Base-by-base conservation (phyloP, 35 echinoderm and acorn worm species). In the Diadema setosum region DNA sequence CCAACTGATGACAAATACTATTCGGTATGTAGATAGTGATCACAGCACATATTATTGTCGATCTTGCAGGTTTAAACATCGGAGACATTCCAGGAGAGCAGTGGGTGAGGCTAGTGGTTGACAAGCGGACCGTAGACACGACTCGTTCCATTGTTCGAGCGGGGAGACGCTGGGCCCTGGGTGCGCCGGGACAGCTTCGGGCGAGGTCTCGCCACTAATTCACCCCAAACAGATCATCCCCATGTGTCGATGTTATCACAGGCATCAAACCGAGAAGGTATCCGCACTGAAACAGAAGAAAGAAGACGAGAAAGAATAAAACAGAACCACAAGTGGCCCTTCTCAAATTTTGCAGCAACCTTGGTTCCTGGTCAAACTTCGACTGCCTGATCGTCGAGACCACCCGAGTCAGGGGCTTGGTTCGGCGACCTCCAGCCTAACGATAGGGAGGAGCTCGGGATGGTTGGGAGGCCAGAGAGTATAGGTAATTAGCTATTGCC, bases 281-380 rank as follows among this genome's bases (percentile, higher is more conserved):
- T 78, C 73, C 44, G n/a, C n/a, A n/a, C n/a, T 42, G 73, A 78
- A 78, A 78, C 73, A 78, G 44, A 78, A 78, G n/a, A n/a, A n/a
- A n/a, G n/a, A n/a, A n/a, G n/a, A n/a, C n/a, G n/a, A n/a, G n/a
- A n/a, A n/a, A n/a, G n/a, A n/a, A n/a, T n/a, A n/a, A n/a, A n/a
- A 41, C n/a, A 33, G 36, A 78, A 23, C 73, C 34, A 78, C 73
- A 78, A 78, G 73, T 78, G 73, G 73, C 26, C 73, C 39, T 42
- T 78, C 44, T 78, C 21, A 35, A n/a, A 18, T 41, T 21, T 34
- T 78, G 11, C 8, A 41, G 63, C 44, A 24, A 44, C 73, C 73
- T 78, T 78, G 39, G 73, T 35, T 44, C 39, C 29, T 78, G 73
- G 73, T 78, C 73, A 78, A 21, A 41, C 24, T 41, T 33, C 63